Conservation (phyloP, 1,140 invertebrate genomes). For the Eriocheir sinensis region DNA sequence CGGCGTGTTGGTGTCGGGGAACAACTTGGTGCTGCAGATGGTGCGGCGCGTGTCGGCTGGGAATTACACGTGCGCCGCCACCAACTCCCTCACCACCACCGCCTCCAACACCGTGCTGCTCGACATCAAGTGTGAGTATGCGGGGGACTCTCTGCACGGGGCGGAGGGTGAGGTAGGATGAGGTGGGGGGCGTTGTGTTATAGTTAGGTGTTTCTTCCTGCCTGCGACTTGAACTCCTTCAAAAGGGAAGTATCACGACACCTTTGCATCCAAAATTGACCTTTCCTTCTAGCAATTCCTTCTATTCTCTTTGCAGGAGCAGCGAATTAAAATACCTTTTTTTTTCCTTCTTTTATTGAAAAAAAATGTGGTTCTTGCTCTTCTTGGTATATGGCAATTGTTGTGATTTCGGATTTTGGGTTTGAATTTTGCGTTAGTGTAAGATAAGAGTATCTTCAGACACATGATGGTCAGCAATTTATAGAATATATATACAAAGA, state of each 20-base stretch:
- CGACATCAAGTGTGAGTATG: slow-evolving; percentile 87
- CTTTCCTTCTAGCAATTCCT: background rate
- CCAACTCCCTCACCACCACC: slow-evolving; percentile 84
- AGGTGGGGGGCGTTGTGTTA: background rate
- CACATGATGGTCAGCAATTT: too few relatives aligned
- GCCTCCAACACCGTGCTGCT: slow-evolving; percentile 83
- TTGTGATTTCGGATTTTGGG: too few relatives aligned
- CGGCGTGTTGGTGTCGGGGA: slow-evolving; percentile 86
- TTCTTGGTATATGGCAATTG: background rate
- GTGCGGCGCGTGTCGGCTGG: slow-evolving; percentile 85
- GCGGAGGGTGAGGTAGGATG: too few relatives aligned
- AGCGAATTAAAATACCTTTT: background rate
- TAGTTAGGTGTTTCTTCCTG: background rate
- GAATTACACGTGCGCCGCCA: slow-evolving; percentile 87
- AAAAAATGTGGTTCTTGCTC: background rate
- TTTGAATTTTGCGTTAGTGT: too few relatives aligned
- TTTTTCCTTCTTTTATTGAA: background rate
- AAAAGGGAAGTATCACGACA: too few relatives aligned
- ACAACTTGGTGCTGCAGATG: slow-evolving; percentile 86
- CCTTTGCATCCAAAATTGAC: too few relatives aligned
- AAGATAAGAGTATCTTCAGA: too few relatives aligned
- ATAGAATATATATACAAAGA: too few relatives aligned
- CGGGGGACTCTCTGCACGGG: background rate
- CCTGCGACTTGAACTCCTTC: too few relatives aligned
- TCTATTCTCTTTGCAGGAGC: background rate